These are phyloP conservation scores for Heliconius sara DNA, from an alignment of 2,888 invertebrate genomes.

Conservation along the genomic window DNA sequence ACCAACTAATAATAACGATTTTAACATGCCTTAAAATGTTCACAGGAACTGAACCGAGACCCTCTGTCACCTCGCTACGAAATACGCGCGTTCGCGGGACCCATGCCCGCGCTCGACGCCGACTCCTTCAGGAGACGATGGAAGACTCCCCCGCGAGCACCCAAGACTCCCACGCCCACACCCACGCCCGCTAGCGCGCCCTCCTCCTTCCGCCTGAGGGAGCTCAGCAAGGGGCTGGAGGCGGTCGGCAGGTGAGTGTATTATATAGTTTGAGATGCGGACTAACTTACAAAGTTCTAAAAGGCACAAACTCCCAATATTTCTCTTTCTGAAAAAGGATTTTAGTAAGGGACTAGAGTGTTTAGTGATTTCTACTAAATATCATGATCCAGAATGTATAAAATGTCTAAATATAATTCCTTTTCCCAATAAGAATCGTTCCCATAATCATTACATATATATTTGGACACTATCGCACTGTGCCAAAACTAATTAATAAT, in stretches of 20 bases:
- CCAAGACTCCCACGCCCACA: conserved; percentile 35
- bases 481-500: no score
- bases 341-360: no score
- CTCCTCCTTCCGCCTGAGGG: conserved; percentile 84
- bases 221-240: conserved; percentile 95
- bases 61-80: conserved; percentile 88
- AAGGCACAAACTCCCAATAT: no score
- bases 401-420: no score
- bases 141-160: conserved; percentile 90
- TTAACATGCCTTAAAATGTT: neutral
- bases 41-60: conserved; percentile 85
- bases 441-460: no score
- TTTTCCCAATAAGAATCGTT: no score
- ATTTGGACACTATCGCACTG: no score
- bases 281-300: no score
- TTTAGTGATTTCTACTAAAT: no score
- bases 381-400: no score
- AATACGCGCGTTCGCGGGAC: conserved; percentile 95
- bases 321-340: no score
- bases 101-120: conserved; percentile 91
- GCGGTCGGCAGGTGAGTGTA: conserved; percentile 87
- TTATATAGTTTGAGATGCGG: neutral
- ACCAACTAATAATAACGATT: neutral
- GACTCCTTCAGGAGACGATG: conserved; percentile 89
- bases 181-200: conserved; percentile 74